Conservation (phyloP, 2,888 invertebrate genomes). For the Erannis defoliaria region DNA sequence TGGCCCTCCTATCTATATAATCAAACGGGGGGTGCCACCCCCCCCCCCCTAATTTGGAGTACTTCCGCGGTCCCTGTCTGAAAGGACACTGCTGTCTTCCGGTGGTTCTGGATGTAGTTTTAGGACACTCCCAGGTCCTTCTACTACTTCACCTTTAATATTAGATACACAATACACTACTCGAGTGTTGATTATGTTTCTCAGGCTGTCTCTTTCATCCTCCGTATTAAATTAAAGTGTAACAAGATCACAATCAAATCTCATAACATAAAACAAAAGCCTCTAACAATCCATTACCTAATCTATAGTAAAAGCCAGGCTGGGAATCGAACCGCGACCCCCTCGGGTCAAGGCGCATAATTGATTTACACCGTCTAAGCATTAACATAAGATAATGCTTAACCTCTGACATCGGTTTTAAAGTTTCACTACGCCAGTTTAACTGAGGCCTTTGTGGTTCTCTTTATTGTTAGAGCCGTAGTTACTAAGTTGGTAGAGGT, state of each 20-base stretch:
- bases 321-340: slow-evolving; percentile 57
- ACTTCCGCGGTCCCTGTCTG: no score
- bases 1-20: no score
- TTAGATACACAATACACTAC: no score
- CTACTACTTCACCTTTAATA: no score
- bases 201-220: no score
- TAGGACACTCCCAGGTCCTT: no score
- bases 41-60: no score
- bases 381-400: slow-evolving; percentile 86
- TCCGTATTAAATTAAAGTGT: no score
- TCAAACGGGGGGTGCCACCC: no score
- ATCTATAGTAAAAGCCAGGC: slow-evolving; percentile 45
- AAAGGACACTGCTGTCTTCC: no score
- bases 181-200: no score
- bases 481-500: neutral
- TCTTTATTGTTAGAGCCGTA: slow-evolving; percentile 5
- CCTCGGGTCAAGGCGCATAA: slow-evolving; percentile 79
- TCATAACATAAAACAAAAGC: slow-evolving; percentile 35
- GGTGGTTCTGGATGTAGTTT: no score
- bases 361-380: slow-evolving; percentile 82
- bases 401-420: slow-evolving; percentile 80
- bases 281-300: slow-evolving; percentile 48
- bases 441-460: slow-evolving; percentile 53
- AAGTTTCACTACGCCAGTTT: slow-evolving; percentile 73
- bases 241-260: slow-evolving; percentile 13